Base-by-base conservation (phyloP, 1,140 invertebrate genomes). In the Coboldia fuscipes region DNA sequence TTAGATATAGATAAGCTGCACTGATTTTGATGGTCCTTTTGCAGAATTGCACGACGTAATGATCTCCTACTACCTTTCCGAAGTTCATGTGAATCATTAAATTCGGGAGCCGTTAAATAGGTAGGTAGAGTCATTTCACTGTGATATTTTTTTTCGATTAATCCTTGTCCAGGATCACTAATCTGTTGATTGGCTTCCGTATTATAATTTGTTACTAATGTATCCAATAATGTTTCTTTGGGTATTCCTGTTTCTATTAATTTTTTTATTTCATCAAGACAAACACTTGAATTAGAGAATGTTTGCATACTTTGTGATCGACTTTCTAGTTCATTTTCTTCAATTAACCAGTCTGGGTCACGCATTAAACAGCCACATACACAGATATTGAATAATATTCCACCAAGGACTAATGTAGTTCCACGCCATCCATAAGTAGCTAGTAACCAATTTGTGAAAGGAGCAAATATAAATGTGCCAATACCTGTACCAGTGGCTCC, bases 301-400 rank as follows among this genome's bases (percentile, higher is more conserved):
- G 51, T 54, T 29, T 51, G 54, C 0, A 51, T 50, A 41, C 51
- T 54, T 38, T 54, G 51, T 7, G 51, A 54, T 10, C 51, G 48
- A 32, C 51, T 54, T 35, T 54, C 51, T 15, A 54, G 33, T 0
- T 49, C 46, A 51, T 65, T 48, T 54, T 78, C 70, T 34, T 64
- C 45, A 17, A 68, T 65, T 61, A 70, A 65, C 75, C 75, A 78
- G 38, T 76, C 79, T 0, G 84, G 74, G 53, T 89, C 83, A 33
- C 78, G 60, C 81, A 89, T 89, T 0, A 89, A 60, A 16, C 75
- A 70, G 0, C 85, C 88, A 46, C 82, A 92, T 3, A 88, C 78
- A 50, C 79, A 82, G 45, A 92, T 71, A 51, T 89, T 84, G 12
- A 92, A 62, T 40, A 88, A 75, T 5, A 81, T 72, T 22, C 83